Evolutionary conservation across 2,113 vertebrate genomes (phyloP).

Genomic region (Menura novaehollandiae): DNA sequence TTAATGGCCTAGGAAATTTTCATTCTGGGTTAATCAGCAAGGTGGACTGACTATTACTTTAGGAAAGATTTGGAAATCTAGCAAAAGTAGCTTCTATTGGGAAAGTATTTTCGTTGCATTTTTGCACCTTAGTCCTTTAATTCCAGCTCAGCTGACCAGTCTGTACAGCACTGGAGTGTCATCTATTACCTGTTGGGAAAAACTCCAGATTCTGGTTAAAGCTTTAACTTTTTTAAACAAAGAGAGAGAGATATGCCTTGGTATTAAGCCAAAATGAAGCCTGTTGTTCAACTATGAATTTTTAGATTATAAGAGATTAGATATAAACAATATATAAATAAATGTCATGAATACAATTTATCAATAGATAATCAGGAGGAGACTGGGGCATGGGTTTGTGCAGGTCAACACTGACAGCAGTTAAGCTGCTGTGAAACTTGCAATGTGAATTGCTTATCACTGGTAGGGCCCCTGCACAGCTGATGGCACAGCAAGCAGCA

Average conservation of each 20-base stretch:
- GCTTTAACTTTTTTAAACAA: constrained; percentile 21
- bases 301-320: not conserved
- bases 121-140: not conserved
- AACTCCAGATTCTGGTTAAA: not conserved
- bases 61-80: not conserved
- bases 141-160: not conserved
- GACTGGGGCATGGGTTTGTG: not conserved
- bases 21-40: not conserved
- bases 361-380: not conserved
- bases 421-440: not conserved
- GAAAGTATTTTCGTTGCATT: not conserved
- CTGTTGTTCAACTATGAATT: not conserved
- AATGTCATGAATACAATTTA: not conserved
- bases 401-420: not conserved
- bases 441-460: not conserved
- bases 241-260: not conserved
- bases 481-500: not conserved
- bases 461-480: not conserved
- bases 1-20: not conserved
- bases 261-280: not conserved
- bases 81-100: not conserved
- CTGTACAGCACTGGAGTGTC: not conserved
- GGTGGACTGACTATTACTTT: not conserved
- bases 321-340: not conserved
- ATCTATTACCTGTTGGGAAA: not conserved